A percentile compares a stretch with the other conserved stretches of the same genome.
Evolutionary conservation across 2,113 vertebrate genomes (phyloP).

Genomic region (Trematomus loennbergii): DNA sequence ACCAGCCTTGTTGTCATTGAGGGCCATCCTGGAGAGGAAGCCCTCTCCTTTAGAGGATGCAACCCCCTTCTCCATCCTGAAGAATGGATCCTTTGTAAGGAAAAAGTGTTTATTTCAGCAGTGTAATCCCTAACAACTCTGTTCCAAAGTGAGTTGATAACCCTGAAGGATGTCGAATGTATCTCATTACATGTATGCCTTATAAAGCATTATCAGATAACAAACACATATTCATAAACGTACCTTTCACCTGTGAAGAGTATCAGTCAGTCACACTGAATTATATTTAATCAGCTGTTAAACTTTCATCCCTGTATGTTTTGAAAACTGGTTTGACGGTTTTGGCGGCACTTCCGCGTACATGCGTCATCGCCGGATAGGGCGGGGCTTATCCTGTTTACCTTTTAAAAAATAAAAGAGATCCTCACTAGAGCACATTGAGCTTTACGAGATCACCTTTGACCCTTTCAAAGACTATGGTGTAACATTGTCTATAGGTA

Average conservation of each 20-base stretch:
- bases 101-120: not conserved
- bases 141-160: not conserved
- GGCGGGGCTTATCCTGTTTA: not conserved
- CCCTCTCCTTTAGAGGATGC: slow-evolving; percentile 72
- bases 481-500: too few species aligned
- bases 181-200: not conserved
- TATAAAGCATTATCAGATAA: not conserved
- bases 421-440: not conserved
- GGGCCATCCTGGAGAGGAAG: slow-evolving; percentile 91
- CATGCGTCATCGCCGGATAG: not conserved
- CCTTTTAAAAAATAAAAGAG: not conserved
- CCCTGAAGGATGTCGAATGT: not conserved
- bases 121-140: slow-evolving; percentile 4
- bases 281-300: not conserved
- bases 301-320: slow-evolving; percentile 6
- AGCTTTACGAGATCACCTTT: not conserved
- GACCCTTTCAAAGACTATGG: not conserved
- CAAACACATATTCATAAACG: too few species aligned
- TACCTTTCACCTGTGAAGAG: not conserved
- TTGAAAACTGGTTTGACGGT: slow-evolving; percentile 32
- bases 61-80: slow-evolving; percentile 65
- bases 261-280: not conserved
- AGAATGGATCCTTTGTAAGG: not conserved
- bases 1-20: slow-evolving; percentile 99
- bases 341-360: slow-evolving; percentile 69